A percentile compares a stretch with the other conserved stretches of the same genome.
These are phyloP conservation scores for Emydoidea blandingii DNA, from an alignment of 2,797 vertebrate species.

Conservation along the genomic window DNA sequence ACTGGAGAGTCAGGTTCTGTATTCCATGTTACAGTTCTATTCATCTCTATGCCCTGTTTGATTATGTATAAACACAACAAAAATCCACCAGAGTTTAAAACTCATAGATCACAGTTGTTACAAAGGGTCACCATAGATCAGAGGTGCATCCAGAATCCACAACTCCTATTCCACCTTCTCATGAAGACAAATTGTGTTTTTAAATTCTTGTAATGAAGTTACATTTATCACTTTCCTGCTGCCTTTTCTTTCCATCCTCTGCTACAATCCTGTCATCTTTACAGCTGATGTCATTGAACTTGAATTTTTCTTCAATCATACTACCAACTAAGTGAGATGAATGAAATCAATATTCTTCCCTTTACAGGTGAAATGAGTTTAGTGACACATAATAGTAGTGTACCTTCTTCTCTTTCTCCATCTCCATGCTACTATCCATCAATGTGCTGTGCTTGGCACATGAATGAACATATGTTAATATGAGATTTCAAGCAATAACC, in stretches of 20 bases:
- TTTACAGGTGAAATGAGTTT: slow-evolving; percentile 69
- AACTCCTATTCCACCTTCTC: slow-evolving; percentile 11
- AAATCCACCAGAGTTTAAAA: slow-evolving; percentile 22
- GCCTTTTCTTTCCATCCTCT: slow-evolving; percentile 46
- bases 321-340: slow-evolving; percentile 70
- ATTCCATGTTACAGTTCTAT: background rate
- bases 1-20: background rate
- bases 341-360: slow-evolving; percentile 73
- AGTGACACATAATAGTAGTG: slow-evolving; percentile 37
- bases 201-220: slow-evolving; percentile 63
- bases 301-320: slow-evolving; percentile 66
- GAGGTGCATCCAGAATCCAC: slow-evolving; percentile 23
- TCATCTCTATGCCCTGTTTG: background rate
- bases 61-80: background rate
- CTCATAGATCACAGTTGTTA: slow-evolving; percentile 27
- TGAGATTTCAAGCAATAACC: slow-evolving; percentile 56
- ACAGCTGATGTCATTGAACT: slow-evolving; percentile 64
- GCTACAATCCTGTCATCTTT: slow-evolving; percentile 45
- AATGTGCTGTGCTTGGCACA: slow-evolving; percentile 38
- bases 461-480: slow-evolving; percentile 69
- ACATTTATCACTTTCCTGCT: slow-evolving; percentile 47
- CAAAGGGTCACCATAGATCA: slow-evolving; percentile 31
- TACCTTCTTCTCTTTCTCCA: slow-evolving; percentile 43
- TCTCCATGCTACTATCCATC: slow-evolving; percentile 44
- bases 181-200: slow-evolving; percentile 66